Percentiles rank a stretch among this genome's conserved stretches.
Conservation (phyloP, 2,888 invertebrate species). For the Netelia fuscicornis region DNA sequence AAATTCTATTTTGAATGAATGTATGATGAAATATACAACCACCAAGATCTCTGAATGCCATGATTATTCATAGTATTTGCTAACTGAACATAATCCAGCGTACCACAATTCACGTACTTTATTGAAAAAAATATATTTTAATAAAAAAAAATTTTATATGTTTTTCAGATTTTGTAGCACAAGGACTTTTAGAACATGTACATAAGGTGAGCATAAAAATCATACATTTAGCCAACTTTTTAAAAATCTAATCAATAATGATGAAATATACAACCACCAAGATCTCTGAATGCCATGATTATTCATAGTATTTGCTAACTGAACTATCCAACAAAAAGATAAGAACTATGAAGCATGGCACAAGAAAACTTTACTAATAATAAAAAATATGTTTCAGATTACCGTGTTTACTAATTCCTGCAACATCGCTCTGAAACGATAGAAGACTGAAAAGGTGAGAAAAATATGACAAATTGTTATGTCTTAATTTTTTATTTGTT, state of each 20-base stretch:
- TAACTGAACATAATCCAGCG: slow-evolving; percentile 30
- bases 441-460: neutral
- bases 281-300: slow-evolving; percentile 75
- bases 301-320: slow-evolving; percentile 74
- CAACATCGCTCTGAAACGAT: too few relatives aligned
- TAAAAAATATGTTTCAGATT: neutral
- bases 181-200: too few relatives aligned
- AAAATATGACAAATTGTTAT: neutral
- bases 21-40: slow-evolving; percentile 72
- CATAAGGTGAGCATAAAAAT: too few relatives aligned
- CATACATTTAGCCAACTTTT: too few relatives aligned
- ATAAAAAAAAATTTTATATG: too few relatives aligned
- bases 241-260: too few relatives aligned
- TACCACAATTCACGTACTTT: too few relatives aligned
- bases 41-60: slow-evolving; percentile 75
- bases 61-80: slow-evolving; percentile 74
- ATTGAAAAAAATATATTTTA: too few relatives aligned
- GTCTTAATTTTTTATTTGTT: neutral
- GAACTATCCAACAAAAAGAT: slow-evolving; percentile 34
- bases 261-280: slow-evolving; percentile 70
- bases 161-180: too few relatives aligned
- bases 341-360: neutral
- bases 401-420: too few relatives aligned
- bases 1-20: slow-evolving; percentile 18
- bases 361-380: neutral